phyloP scores from a whole-genome alignment of 53 echinoderm and acorn worm genomes.

The Crossaster papposus region DNA sequence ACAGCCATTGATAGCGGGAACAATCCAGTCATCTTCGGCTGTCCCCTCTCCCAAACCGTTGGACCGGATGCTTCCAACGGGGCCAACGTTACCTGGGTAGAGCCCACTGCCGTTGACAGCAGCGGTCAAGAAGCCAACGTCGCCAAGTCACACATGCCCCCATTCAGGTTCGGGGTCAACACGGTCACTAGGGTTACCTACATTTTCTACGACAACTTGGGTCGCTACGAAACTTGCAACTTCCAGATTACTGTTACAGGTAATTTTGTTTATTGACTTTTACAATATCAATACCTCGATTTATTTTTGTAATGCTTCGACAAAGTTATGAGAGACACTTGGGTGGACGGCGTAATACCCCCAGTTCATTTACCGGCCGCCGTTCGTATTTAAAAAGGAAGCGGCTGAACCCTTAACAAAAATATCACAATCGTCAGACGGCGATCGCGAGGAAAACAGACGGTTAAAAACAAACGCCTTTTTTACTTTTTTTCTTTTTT shows the following conservation, averaged over 20 bases:
- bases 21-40: conserved; percentile 52
- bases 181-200: conserved; percentile 66
- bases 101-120: conserved; percentile 74
- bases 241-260: conserved; percentile 48
- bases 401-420: no score
- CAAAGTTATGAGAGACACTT: no score
- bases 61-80: conserved; percentile 33
- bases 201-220: conserved; percentile 63
- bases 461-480: no score
- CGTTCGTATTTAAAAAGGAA: no score
- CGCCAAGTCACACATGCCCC: conserved; percentile 58
- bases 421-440: no score
- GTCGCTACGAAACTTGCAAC: conserved; percentile 57
- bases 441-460: no score
- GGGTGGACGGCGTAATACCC: no score
- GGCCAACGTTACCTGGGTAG: conserved; percentile 49
- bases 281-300: background rate
- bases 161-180: conserved; percentile 52
- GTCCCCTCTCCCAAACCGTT: conserved; percentile 40
- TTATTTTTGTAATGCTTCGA: no score
- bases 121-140: conserved; percentile 61
- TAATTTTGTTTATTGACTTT: background rate
- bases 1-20: background rate
- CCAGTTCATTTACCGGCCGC: no score
- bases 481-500: no score